Evolutionary conservation across 2,888 invertebrate genomes (phyloP).

Genomic region (Acanthacorydalis orientalis): DNA sequence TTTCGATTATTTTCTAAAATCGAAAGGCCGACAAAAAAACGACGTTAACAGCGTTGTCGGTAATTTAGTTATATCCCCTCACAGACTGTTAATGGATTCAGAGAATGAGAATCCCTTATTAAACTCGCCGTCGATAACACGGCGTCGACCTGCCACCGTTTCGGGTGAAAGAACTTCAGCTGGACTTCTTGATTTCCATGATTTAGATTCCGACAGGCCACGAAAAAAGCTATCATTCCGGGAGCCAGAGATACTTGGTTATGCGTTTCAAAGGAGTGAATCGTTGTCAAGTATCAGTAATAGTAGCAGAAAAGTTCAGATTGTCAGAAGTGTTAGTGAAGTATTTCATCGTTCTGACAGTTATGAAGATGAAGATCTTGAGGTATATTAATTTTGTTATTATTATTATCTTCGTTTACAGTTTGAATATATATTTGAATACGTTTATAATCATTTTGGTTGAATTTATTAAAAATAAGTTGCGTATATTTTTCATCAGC

Average conservation of each 20-base stretch:
- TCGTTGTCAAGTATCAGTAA: conserved; percentile 29
- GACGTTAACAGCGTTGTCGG: conserved; percentile 16
- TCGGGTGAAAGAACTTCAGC: conserved; percentile 22
- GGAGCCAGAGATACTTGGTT: conserved; percentile 57
- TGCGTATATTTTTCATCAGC: too few relatives aligned
- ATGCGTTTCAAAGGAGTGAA: conserved; percentile 10
- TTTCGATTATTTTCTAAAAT: conserved; percentile 29
- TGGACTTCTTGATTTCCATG: conserved; percentile 11
- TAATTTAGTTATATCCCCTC: conserved; percentile 14
- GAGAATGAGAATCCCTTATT: neutral
- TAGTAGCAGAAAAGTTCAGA: conserved; percentile 15
- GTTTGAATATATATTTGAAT: too few relatives aligned
- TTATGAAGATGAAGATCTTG: conserved; percentile 40
- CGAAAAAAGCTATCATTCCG: conserved; percentile 77
- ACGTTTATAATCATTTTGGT: too few relatives aligned
- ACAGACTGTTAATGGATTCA: conserved; percentile 21
- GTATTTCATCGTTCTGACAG: conserved; percentile 24
- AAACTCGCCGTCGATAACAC: conserved; percentile 13
- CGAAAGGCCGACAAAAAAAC: conserved; percentile 23
- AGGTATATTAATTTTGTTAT: conserved; percentile 25
- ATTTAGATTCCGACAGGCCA: conserved; percentile 40
- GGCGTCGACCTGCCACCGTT: conserved; percentile 21
- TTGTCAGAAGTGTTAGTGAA: conserved; percentile 18
- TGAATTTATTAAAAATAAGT: too few relatives aligned
- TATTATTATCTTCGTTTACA: too few relatives aligned